These are phyloP conservation scores for Myodes glareolus DNA, from an alignment of 2,113 vertebrate species.

Conservation along the genomic window DNA sequence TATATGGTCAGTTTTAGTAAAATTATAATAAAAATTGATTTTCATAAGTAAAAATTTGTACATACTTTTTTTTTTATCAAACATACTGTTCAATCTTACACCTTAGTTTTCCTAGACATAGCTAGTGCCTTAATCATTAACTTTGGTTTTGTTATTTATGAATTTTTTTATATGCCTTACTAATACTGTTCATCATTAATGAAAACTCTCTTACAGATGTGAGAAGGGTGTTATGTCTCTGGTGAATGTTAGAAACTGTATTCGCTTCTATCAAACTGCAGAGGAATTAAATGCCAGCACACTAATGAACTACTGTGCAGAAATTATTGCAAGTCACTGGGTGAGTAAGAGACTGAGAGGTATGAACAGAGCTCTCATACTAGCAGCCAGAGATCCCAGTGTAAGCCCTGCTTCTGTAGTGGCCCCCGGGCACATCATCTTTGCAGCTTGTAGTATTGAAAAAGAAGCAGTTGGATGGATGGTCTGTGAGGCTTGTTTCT, in stretches of 20 bases:
- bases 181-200: neutral
- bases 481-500: neutral
- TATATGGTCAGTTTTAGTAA: neutral
- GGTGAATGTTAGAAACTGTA: conserved; percentile 98
- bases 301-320: conserved; percentile 97
- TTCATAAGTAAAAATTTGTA: neutral
- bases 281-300: conserved; percentile 95
- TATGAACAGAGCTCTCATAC: neutral
- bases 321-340: conserved; percentile 99
- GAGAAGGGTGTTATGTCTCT: conserved; percentile 99
- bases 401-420: neutral
- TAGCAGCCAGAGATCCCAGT: neutral
- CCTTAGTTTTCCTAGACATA: neutral
- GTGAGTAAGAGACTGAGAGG: conserved; percentile 85
- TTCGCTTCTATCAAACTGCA: conserved; percentile 98
- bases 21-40: neutral
- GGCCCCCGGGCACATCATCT: neutral
- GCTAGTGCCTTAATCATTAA: neutral
- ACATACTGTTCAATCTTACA: neutral
- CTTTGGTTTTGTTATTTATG: conserved; percentile 23
- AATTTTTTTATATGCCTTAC: conserved; percentile 1
- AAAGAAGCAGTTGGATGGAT: neutral
- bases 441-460: neutral
- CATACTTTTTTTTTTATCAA: neutral
- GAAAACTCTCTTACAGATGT: conserved; percentile 88